A percentile compares a stretch with the other conserved stretches of the same genome.
Conservation (phyloP, 2,113 vertebrate species). For the Hymenochirus boettgeri region DNA sequence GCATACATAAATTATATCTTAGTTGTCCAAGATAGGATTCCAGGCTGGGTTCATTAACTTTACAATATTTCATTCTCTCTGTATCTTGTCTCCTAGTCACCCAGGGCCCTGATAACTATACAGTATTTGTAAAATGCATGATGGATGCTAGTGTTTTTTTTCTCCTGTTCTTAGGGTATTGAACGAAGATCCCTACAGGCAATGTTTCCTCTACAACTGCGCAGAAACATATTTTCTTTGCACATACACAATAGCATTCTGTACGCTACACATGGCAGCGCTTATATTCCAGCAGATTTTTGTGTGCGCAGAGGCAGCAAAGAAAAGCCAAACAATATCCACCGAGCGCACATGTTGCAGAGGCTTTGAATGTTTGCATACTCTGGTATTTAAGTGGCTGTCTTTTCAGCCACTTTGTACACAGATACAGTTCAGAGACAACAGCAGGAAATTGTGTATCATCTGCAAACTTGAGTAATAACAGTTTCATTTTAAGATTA, state of each 20-base stretch:
- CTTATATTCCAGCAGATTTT: too few species aligned
- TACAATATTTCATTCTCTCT: too few species aligned
- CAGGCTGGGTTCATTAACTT: too few species aligned
- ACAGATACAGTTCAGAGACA: not conserved
- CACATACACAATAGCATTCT: too few species aligned
- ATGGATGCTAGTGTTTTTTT: constrained; percentile 5
- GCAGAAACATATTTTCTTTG: too few species aligned
- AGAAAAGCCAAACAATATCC: not conserved
- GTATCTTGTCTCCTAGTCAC: too few species aligned
- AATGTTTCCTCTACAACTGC: not conserved
- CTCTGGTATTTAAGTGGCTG: not conserved
- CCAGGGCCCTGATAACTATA: too few species aligned
- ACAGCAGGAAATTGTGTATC: not conserved
- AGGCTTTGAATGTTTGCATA: not conserved
- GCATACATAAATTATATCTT: too few species aligned
- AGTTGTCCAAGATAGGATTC: too few species aligned
- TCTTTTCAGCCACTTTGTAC: not conserved
- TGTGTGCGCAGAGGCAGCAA: too few species aligned
- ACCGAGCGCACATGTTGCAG: not conserved
- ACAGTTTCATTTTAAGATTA: too few species aligned
- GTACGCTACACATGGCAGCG: too few species aligned
- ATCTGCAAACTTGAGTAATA: not conserved
- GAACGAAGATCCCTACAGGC: not conserved
- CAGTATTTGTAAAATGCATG: constrained; percentile 8
- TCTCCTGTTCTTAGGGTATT: not conserved